A percentile compares a stretch with the other conserved stretches of the same genome.
Conservation (phyloP, 1,140 invertebrate species). For the Parapsyche elsis region DNA sequence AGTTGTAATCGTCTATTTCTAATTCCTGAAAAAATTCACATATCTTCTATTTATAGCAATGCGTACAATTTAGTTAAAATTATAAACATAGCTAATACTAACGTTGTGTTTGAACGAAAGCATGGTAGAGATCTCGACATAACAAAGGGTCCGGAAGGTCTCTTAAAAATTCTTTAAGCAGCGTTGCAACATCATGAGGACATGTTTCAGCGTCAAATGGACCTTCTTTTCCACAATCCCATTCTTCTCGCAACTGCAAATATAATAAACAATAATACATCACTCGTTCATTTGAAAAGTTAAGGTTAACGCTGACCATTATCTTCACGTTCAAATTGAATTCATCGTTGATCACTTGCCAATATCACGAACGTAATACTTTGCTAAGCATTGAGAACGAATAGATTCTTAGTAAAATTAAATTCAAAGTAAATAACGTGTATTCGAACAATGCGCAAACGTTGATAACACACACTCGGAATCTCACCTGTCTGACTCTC, state of each 20-base stretch:
- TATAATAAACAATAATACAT: no score
- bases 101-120: constrained; percentile 93
- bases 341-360: constrained; percentile 30
- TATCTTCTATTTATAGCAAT: neutral
- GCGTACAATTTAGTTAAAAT: neutral
- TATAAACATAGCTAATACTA: constrained; percentile 57
- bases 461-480: neutral
- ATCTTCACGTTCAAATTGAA: neutral
- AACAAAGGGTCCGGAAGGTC: constrained; percentile 93
- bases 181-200: constrained; percentile 91
- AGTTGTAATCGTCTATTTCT: constrained; percentile 83
- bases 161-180: constrained; percentile 93
- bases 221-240: constrained; percentile 84
- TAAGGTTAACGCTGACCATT: neutral
- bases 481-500: constrained; percentile 84
- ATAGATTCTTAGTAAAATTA: neutral
- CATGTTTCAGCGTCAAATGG: constrained; percentile 82
- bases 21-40: constrained; percentile 72
- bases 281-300: constrained; percentile 13
- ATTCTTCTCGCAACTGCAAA: constrained; percentile 87
- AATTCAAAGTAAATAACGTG: neutral
- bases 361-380: constrained; percentile 17
- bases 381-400: constrained; percentile 17
- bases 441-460: neutral
- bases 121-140: constrained; percentile 87